Percentiles rank a stretch among this genome's conserved stretches.
phyloP scores from a whole-genome alignment of 2,888 invertebrate genomes.

The Megaustenia siamemsis region DNA sequence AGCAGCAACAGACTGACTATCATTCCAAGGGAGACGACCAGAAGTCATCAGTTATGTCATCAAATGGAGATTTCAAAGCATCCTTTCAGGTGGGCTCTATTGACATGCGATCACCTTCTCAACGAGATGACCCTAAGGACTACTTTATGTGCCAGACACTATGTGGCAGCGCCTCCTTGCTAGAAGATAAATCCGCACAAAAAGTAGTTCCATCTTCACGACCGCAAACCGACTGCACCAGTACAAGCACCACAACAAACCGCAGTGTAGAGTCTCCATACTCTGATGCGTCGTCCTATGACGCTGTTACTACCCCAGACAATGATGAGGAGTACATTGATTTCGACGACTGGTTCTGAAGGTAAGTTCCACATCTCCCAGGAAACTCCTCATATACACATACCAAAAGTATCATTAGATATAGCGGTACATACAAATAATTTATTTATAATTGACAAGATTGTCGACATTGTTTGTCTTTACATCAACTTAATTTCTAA shows the following conservation, averaged over 20 bases:
- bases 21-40: background rate
- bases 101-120: background rate
- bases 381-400: too few species aligned
- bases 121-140: background rate
- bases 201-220: background rate
- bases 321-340: constrained; percentile 74
- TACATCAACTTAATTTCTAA: background rate
- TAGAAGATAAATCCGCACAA: background rate
- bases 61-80: background rate
- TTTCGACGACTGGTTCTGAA: constrained; percentile 73
- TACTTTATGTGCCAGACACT: constrained; percentile 27
- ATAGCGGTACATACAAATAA: background rate
- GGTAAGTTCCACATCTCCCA: constrained; percentile 1
- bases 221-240: background rate
- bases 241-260: background rate
- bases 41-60: background rate
- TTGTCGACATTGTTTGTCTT: background rate
- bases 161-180: background rate
- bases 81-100: background rate
- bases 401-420: too few species aligned
- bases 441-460: background rate
- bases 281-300: constrained; percentile 31
- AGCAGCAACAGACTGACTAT: constrained; percentile 12
- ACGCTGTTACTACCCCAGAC: constrained; percentile 55
- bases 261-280: constrained; percentile 26